Base-by-base conservation (phyloP, 2,113 vertebrate genomes). In the Ophiodon elongatus region DNA sequence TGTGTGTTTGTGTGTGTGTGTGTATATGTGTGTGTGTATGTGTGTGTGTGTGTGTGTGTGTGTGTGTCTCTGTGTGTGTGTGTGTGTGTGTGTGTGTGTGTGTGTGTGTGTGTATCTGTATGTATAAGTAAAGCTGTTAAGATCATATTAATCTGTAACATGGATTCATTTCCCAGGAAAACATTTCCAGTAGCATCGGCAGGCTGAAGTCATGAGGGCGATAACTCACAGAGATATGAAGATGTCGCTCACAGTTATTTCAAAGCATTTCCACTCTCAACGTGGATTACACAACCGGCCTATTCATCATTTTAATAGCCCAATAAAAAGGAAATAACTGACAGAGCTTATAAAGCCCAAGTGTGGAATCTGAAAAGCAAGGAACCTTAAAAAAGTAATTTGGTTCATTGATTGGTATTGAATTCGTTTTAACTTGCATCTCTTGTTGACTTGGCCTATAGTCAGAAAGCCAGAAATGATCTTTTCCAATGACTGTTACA, bases 151-250 rank as follows among this genome's bases (percentile, higher is more conserved):
- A 90, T 85, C 67, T 74, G 25, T 56, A 78, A 66, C 74, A 71
- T 37, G 19, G 79, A 68, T 71, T 70, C 37, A 67, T 86, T 85
- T 80, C 75, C 45, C 1, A 21, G 63, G 3, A n/a, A n/a, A n/a
- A 0, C 21, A 31, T 64, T 73, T 82, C 64, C 41, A 83, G 67
- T 57, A 60, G 74, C 43, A 60, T 74, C 13, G 2, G 76, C 67
- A 25, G 33, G 19, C 52, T 59, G 39, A 52, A 52, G 54, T 54
- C 76, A 77, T 21, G 33, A 43, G 83, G 83, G 89, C 4, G 76
- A 91, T 93, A 88, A 92, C 83, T 90, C 60, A 85, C 25, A 47
- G 50, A 70, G 74, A 79, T 77, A 76, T 86, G 82, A 81, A 92
- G 73, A 71, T 11, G 76, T 85, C 79, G 74, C 77, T 86, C 62